These are phyloP conservation scores for Phaethon lepturus DNA, from an alignment of 2,113 vertebrate species.

Conservation along the genomic window DNA sequence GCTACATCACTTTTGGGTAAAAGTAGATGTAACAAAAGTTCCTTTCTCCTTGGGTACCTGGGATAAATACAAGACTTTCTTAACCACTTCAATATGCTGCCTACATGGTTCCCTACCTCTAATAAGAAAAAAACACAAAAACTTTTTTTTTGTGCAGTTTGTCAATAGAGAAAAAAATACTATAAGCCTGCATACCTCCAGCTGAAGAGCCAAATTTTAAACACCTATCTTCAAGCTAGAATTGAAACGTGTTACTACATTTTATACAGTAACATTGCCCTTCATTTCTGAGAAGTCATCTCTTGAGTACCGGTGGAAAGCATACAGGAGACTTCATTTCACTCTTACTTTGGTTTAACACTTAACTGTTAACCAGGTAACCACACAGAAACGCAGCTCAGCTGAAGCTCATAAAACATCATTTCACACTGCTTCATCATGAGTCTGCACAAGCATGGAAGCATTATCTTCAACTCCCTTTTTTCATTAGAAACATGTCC, in stretches of 20 bases:
- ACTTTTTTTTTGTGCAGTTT: neutral
- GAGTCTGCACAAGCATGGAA: fast-evolving
- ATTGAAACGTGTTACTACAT: fast-evolving
- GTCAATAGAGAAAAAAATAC: fast-evolving
- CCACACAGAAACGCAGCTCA: neutral
- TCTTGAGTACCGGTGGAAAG: neutral
- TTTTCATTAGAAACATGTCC: neutral
- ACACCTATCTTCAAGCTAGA: neutral
- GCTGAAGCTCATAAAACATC: neutral
- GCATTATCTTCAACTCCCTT: neutral
- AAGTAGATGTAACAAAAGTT: fast-evolving
- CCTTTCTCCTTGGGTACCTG: neutral
- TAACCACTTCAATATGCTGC: neutral
- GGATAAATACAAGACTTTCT: neutral
- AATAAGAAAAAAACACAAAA: neutral
- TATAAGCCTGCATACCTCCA: neutral
- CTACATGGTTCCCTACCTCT: fast-evolving
- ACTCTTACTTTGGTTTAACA: neutral
- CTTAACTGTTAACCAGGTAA: neutral
- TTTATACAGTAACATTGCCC: neutral
- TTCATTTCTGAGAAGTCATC: neutral
- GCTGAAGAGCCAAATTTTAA: neutral
- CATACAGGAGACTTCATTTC: fast-evolving
- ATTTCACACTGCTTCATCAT: neutral
- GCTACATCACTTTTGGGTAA: no score